phyloP scores from a whole-genome alignment of 2,888 invertebrate genomes.

The Amblyteles armatorius region DNA sequence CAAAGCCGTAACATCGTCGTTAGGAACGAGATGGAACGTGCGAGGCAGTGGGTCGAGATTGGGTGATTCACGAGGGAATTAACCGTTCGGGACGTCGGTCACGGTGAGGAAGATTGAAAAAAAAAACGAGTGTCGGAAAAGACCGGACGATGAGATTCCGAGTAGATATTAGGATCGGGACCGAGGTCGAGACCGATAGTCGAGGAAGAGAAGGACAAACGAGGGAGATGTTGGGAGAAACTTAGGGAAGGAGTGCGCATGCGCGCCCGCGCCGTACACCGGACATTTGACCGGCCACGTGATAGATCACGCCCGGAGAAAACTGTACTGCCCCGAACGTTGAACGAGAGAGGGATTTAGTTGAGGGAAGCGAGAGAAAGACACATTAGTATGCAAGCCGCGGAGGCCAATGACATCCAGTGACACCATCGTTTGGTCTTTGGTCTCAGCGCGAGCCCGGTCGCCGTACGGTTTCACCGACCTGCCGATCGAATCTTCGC shows the following conservation, averaged over 20 bases:
- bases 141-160: conserved; percentile 17
- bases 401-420: conserved; percentile 80
- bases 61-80: conserved; percentile 5
- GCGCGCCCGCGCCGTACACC: not conserved
- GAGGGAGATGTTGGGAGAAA: not conserved
- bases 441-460: conserved; percentile 45
- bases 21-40: not conserved
- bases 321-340: conserved; percentile 1
- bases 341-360: conserved; percentile 27
- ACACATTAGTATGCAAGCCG: conserved; percentile 76
- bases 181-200: conserved; percentile 5
- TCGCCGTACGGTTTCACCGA: conserved; percentile 34
- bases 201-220: not conserved
- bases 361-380: conserved; percentile 51
- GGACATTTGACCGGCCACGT: conserved; percentile 56
- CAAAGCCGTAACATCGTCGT: not conserved
- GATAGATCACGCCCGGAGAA: conserved; percentile 34
- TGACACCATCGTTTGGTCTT: conserved; percentile 75
- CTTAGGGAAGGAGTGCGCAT: not conserved
- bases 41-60: conserved; percentile 17
- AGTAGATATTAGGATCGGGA: conserved; percentile 17
- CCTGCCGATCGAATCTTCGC: conserved; percentile 49
- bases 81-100: conserved; percentile 7
- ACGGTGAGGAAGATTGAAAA: not conserved
- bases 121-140: not conserved